These are phyloP conservation scores for Pachyrhynchus sulphureomaculatus DNA, from an alignment of 1,140 invertebrate species.

Conservation along the genomic window DNA sequence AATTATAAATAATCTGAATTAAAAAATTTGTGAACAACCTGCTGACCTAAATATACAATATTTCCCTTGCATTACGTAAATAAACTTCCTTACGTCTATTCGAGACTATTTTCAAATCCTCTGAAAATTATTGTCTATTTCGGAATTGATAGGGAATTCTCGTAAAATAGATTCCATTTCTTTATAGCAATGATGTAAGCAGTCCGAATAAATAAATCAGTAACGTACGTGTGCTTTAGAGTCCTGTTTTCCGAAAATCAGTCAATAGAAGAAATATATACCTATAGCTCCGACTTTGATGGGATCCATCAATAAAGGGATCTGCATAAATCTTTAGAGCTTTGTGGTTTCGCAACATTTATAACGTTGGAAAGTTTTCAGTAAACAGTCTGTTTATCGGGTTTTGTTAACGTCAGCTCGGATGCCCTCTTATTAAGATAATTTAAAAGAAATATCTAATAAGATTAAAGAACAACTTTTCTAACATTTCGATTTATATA, in stretches of 20 bases:
- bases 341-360: conserved; percentile 17
- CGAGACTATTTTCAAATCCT: too few species aligned
- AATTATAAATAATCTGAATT: too few species aligned
- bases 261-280: conserved; percentile 32
- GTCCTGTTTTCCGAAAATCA: conserved; percentile 25
- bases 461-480: too few species aligned
- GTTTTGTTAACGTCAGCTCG: not conserved
- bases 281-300: conserved; percentile 30
- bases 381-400: not conserved
- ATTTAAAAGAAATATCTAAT: too few species aligned
- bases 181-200: conserved; percentile 5
- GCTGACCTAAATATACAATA: too few species aligned
- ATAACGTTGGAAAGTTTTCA: conserved; percentile 6
- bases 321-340: conserved; percentile 29
- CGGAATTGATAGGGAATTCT: not conserved
- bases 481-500: too few species aligned
- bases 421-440: too few species aligned
- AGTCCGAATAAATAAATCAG: conserved; percentile 12
- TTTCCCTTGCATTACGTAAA: too few species aligned
- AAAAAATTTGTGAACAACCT: too few species aligned
- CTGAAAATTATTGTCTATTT: not conserved
- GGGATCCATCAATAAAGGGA: conserved; percentile 30
- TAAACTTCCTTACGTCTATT: too few species aligned
- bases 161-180: not conserved
- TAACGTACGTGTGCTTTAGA: conserved; percentile 10